Conservation (phyloP, 1,140 invertebrate genomes). For the Ostrea denselamellosa region DNA sequence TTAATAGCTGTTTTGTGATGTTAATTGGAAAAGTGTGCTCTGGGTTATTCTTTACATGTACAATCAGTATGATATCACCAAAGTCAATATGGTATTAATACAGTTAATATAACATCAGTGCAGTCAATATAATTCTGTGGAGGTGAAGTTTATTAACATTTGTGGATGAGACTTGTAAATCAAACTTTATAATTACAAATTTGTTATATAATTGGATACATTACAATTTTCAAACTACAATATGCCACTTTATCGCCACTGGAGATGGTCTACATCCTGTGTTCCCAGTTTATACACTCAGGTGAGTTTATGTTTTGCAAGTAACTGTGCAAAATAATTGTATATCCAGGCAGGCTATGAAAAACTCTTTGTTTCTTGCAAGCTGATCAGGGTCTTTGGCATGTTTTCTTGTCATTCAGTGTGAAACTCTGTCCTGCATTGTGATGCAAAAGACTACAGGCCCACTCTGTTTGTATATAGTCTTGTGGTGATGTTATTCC, state of each 20-base stretch:
- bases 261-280: conserved; percentile 58
- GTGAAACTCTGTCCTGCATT: not conserved
- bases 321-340: not conserved
- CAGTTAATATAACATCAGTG: not conserved
- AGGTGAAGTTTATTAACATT: not conserved
- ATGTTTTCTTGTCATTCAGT: not conserved
- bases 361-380: not conserved
- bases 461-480: not conserved
- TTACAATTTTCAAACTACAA: not conserved
- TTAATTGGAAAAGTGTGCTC: not conserved
- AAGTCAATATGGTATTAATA: not conserved
- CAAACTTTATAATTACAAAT: not conserved
- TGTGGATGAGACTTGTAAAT: not conserved
- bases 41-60: not conserved
- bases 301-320: conserved; percentile 34
- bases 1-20: not conserved
- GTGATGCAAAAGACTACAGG: not conserved
- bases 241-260: conserved; percentile 56
- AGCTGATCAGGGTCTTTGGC: not conserved
- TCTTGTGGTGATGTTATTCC: conserved; percentile 6
- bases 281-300: conserved; percentile 52
- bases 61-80: not conserved
- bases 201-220: not conserved
- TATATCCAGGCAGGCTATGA: not conserved
- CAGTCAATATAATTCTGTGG: not conserved